phyloP scores from a whole-genome alignment of 2,113 vertebrate genomes.

The human region GRCh38 chr9:123212501-123213000 shows the following conservation, averaged over 20 bases:
- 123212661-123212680: slow-evolving; percentile 32
- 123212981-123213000: slow-evolving; percentile 1
- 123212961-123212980: slow-evolving; percentile 9
- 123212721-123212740: background rate
- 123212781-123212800: slow-evolving; percentile 30
- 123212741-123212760: slow-evolving; percentile 25
- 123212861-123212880: background rate
- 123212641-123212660: slow-evolving; percentile 5
- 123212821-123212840: slow-evolving; percentile 25
- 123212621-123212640: background rate
- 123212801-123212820: slow-evolving; percentile 28
- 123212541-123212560: background rate
- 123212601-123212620: background rate
- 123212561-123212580: background rate
- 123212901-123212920: background rate
- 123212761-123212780: background rate
- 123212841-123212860: background rate
- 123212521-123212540: background rate
- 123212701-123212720: slow-evolving; percentile 3
- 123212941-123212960: slow-evolving; percentile 23
- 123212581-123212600: background rate
- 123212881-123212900: slow-evolving; percentile 17
- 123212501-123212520: background rate
- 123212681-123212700: slow-evolving; percentile 4
- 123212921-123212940: background rate